Base-by-base conservation (phyloP, 2,113 vertebrate species). In the Gasterosteus nipponicus region DNA sequence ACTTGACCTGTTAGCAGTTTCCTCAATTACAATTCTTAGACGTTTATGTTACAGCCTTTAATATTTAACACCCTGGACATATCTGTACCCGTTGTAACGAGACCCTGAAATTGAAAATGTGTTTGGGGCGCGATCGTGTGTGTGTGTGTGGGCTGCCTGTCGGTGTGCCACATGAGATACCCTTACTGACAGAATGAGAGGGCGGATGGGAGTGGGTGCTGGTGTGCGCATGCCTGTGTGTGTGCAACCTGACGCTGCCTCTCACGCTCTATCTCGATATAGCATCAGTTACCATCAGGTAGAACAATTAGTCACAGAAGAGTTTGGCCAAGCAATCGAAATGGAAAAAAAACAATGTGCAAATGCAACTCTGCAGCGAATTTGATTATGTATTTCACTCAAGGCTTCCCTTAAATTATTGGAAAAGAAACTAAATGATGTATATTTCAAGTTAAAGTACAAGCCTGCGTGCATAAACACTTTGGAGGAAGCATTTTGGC, bases 21-120 rank as follows among this genome's bases (percentile, higher is more conserved):
- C 69, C 86, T 86, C 46, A 15, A 82, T 80, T 86, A 89, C 85
- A 86, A 81, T 82, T 76, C 78, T 62, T 76, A 5, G 54, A 69
- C 33, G 76, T 90, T 92, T 84, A 80, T 74, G 76, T 84, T 90
- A 86, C 89, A 84, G 79, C 69, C 86, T 68, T 92, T 87, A 92
- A 92, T 91, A 91, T 91, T 91, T 91, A 86, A 90, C 78, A 70
- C 22, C 61, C 46, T 58, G 51, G 71, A 62, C 81, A 72, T 75
- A 77, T 83, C 78, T 68, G 87, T 49, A 70, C 61, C 80, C 5
- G n/a, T 77, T 80, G 91, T 89, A 91, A 90, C 72, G 35, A 73
- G 87, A 93, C 77, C 58, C 86, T 9, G 57, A 57, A 54, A 12
- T 15, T 46, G 46, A 76, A 87, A 64, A 82, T 81, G 83, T 81